These are phyloP conservation scores for Drosophila birchii DNA, from an alignment of 2,888 invertebrate species.

Conservation along the genomic window DNA sequence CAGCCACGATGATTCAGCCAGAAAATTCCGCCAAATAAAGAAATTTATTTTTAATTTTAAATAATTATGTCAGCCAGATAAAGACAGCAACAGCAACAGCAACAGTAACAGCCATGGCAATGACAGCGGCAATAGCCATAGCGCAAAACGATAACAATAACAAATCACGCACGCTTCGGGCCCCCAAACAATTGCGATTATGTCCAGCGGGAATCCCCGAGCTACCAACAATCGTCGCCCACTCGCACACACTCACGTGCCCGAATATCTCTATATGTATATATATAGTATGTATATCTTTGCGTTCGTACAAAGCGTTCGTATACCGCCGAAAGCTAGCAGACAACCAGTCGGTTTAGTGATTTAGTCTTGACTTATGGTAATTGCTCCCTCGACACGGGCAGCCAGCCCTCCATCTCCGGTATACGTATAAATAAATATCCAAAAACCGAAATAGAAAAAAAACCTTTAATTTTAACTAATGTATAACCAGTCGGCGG, in stretches of 20 bases:
- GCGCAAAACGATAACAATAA: constrained; percentile 50
- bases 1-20: constrained; percentile 64
- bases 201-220: constrained; percentile 50
- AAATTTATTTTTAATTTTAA: constrained; percentile 67
- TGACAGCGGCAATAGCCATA: not conserved
- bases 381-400: constrained; percentile 20
- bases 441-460: not conserved
- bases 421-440: not conserved
- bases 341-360: constrained; percentile 33
- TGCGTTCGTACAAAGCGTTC: not conserved
- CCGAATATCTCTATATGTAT: not conserved
- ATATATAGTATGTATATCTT: not conserved
- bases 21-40: constrained; percentile 45
- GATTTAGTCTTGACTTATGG: constrained; percentile 34
- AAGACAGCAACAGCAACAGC: constrained; percentile 13
- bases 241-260: constrained; percentile 6
- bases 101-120: not conserved
- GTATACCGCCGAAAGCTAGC: constrained; percentile 8
- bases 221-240: constrained; percentile 6
- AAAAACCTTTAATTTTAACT: not conserved
- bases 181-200: constrained; percentile 43
- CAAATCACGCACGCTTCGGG: constrained; percentile 54
- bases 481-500: not conserved
- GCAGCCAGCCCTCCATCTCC: constrained; percentile 4
- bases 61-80: constrained; percentile 72